phyloP scores from a whole-genome alignment of 2,797 vertebrate genomes.

The Orientallactaga sibirica region DNA sequence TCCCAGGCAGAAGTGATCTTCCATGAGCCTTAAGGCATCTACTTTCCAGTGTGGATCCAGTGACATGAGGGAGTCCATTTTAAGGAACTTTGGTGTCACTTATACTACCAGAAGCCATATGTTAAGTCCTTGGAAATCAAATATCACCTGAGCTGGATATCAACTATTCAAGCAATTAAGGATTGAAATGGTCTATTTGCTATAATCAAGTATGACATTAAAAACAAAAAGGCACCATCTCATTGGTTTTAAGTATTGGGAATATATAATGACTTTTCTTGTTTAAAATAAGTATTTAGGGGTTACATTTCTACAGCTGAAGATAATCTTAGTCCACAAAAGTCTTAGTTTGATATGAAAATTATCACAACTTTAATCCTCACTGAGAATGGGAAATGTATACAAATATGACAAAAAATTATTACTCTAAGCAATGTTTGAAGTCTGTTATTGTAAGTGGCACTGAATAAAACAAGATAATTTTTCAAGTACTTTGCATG shows the following conservation, averaged over 20 bases:
- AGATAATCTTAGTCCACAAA: conserved; percentile 35
- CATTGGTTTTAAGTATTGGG: background rate
- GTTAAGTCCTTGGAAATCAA: conserved; percentile 28
- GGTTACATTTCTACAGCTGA: background rate
- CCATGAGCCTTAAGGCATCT: background rate
- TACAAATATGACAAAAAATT: too few species aligned
- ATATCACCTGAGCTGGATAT: background rate
- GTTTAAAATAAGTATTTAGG: conserved; percentile 23
- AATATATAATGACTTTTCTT: conserved; percentile 16
- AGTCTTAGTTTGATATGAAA: conserved; percentile 32
- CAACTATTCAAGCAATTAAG: conserved; percentile 37
- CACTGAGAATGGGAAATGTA: background rate
- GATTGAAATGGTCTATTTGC: conserved; percentile 12
- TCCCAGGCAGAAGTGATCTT: background rate
- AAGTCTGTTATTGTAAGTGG: too few species aligned
- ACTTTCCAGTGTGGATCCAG: background rate
- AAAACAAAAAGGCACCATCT: conserved; percentile 37
- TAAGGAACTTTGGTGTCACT: background rate
- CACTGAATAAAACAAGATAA: background rate
- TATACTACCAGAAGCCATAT: background rate
- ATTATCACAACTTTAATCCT: background rate
- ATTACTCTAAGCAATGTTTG: too few species aligned
- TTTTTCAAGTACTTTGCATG: background rate
- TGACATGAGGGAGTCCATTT: conserved; percentile 4
- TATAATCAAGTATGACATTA: conserved; percentile 2